A percentile compares a stretch with the other conserved stretches of the same genome.
These are phyloP conservation scores for Micromesistius poutassou DNA, from an alignment of 2,797 vertebrate species.

Conservation along the genomic window DNA sequence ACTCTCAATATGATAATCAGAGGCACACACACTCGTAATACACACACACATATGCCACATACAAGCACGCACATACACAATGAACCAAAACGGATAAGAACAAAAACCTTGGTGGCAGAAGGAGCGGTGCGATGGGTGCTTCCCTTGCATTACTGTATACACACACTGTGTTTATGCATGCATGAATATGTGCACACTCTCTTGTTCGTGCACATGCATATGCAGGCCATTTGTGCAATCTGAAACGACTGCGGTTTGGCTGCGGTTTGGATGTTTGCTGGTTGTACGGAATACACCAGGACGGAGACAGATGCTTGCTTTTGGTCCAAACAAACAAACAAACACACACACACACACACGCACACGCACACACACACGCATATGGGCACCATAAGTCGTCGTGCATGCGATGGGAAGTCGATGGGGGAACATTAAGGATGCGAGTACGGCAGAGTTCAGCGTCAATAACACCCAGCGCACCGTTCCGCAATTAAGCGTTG, in stretches of 20 bases:
- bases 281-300: not conserved
- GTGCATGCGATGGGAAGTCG: slow-evolving; percentile 59
- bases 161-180: not conserved
- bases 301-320: not conserved
- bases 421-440: slow-evolving; percentile 59
- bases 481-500: slow-evolving; percentile 2
- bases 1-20: slow-evolving; percentile 68
- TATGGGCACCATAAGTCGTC: slow-evolving; percentile 49
- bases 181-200: not conserved
- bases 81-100: not conserved
- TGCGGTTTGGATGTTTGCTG: not conserved
- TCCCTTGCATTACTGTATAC: not conserved
- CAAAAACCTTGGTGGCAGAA: not conserved
- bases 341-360: slow-evolving; percentile 6
- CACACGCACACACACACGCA: slow-evolving; percentile 2
- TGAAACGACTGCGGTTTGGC: not conserved
- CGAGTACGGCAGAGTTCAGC: slow-evolving; percentile 48
- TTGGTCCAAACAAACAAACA: not conserved
- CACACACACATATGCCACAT: slow-evolving; percentile 17
- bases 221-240: not conserved
- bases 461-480: slow-evolving; percentile 61
- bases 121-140: not conserved
- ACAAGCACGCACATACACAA: not conserved
- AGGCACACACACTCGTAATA: slow-evolving; percentile 16
- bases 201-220: not conserved